A percentile compares a stretch with the other conserved stretches of the same genome.
phyloP scores from a whole-genome alignment of 2,888 invertebrate species.

The Rhyacophila evoluta region DNA sequence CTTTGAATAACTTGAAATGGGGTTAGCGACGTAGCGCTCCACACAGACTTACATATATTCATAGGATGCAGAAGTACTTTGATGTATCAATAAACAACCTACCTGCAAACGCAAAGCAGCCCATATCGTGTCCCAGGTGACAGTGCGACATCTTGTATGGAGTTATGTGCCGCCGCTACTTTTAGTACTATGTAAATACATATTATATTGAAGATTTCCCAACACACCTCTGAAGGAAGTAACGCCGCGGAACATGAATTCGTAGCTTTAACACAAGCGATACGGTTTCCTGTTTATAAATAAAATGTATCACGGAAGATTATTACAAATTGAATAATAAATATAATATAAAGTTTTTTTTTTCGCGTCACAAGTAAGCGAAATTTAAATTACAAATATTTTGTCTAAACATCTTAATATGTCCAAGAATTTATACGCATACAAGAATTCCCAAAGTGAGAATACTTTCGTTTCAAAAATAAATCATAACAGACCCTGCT shows the following conservation, averaged over 20 bases:
- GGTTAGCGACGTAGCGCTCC: background rate
- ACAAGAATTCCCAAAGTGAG: too few species aligned
- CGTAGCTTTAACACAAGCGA: background rate
- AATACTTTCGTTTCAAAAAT: too few species aligned
- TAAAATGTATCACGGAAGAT: background rate
- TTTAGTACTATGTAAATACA: constrained; percentile 5
- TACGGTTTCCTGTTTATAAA: background rate
- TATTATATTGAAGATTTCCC: constrained; percentile 16
- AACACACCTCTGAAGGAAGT: background rate
- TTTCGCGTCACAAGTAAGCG: too few species aligned
- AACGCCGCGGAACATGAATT: background rate
- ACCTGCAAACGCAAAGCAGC: constrained; percentile 20
- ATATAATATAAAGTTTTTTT: too few species aligned
- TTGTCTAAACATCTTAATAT: too few species aligned
- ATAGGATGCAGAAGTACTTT: background rate
- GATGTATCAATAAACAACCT: constrained; percentile 34
- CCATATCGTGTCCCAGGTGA: constrained; percentile 22
- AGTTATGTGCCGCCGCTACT: background rate
- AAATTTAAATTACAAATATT: too few species aligned
- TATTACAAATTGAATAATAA: background rate
- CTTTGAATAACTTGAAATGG: constrained; percentile 5
- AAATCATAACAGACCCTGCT: too few species aligned
- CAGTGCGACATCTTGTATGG: constrained; percentile 1
- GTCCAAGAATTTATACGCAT: too few species aligned
- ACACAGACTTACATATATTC: background rate